A percentile compares a stretch with the other conserved stretches of the same genome.
Conservation (phyloP, 2,888 invertebrate genomes). For the Myopa testacea region DNA sequence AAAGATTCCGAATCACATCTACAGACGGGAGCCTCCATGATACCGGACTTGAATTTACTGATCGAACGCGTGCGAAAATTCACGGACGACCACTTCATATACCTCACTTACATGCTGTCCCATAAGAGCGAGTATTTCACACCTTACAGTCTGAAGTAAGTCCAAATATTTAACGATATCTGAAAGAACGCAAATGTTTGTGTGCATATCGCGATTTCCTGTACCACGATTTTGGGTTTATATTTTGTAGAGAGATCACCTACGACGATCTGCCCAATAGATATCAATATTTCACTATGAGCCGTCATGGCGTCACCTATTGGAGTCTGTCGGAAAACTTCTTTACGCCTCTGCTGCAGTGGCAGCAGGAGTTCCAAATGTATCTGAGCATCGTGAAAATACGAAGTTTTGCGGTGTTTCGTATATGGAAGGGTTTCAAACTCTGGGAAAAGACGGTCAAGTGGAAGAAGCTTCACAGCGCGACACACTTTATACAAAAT, state of each 20-base stretch:
- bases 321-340: constrained; percentile 78
- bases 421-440: constrained; percentile 84
- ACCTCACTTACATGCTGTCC: constrained; percentile 81
- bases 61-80: constrained; percentile 70
- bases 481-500: constrained; percentile 73
- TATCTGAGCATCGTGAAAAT: constrained; percentile 83
- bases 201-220: too few species aligned
- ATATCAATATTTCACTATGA: constrained; percentile 83
- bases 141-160: constrained; percentile 80
- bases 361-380: constrained; percentile 86
- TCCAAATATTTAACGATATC: constrained; percentile 32
- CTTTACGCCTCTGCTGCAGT: constrained; percentile 81
- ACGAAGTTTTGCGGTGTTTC: constrained; percentile 76
- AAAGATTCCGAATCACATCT: constrained; percentile 9
- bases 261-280: constrained; percentile 76
- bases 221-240: not conserved
- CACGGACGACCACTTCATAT: constrained; percentile 76
- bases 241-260: constrained; percentile 75
- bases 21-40: constrained; percentile 61
- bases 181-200: not conserved
- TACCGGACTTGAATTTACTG: constrained; percentile 61
- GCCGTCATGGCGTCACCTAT: constrained; percentile 84
- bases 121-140: constrained; percentile 79
- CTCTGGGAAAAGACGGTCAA: constrained; percentile 82
- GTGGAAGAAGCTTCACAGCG: constrained; percentile 75